These are phyloP conservation scores for Eilema depressum DNA, from an alignment of 2,888 invertebrate genomes.

Conservation along the genomic window DNA sequence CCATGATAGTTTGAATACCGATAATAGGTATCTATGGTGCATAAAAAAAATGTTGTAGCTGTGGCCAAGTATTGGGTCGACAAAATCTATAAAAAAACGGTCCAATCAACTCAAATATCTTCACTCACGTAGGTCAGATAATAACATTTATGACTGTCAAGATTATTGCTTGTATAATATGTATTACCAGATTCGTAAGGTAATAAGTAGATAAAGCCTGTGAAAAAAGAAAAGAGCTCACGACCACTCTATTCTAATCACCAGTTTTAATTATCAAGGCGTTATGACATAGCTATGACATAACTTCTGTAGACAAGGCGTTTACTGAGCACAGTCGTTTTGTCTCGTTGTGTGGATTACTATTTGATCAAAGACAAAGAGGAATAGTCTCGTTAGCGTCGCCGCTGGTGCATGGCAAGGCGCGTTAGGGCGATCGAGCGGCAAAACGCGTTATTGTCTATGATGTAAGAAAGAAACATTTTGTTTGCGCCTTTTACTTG, in stretches of 20 bases:
- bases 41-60: no score
- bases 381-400: neutral
- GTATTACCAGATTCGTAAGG: neutral
- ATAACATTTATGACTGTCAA: neutral
- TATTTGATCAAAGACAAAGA: slow-evolving; percentile 4
- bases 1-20: no score
- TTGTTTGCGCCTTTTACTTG: neutral
- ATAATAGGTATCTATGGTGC: no score
- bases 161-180: neutral
- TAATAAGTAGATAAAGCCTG: neutral
- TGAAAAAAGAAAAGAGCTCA: neutral
- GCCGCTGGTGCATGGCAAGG: neutral
- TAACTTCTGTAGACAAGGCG: neutral
- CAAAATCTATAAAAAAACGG: no score
- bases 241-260: neutral
- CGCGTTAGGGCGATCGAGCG: neutral
- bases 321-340: no score
- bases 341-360: neutral
- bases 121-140: no score
- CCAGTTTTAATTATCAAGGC: no score
- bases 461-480: neutral
- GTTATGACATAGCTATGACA: no score
- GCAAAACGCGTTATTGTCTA: neutral
- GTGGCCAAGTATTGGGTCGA: no score
- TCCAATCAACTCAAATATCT: no score